These are phyloP conservation scores for Apodemia mormo DNA, from an alignment of 2,888 invertebrate species.

Conservation along the genomic window DNA sequence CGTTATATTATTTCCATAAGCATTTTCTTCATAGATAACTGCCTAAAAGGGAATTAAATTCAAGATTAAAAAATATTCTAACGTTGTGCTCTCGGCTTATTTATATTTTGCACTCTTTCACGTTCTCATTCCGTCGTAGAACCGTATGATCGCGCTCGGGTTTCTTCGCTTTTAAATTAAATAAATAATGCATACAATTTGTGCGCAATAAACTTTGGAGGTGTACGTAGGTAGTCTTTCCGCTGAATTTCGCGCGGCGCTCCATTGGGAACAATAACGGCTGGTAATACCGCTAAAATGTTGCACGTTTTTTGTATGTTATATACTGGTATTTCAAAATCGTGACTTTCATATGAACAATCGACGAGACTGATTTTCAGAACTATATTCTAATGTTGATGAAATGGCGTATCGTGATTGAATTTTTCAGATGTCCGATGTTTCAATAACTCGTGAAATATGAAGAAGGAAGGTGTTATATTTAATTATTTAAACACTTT, in stretches of 20 bases:
- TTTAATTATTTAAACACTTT: too few relatives aligned
- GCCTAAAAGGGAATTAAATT: conserved; percentile 1
- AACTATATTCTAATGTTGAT: too few relatives aligned
- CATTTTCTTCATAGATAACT: neutral
- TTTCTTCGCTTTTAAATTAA: conserved; percentile 81
- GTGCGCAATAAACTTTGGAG: conserved; percentile 76
- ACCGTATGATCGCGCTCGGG: conserved; percentile 65
- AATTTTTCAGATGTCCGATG: too few relatives aligned
- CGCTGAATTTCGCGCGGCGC: conserved; percentile 65
- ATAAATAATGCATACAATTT: conserved; percentile 81
- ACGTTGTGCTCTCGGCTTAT: conserved; percentile 33
- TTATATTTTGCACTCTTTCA: conserved; percentile 49
- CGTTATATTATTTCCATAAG: neutral
- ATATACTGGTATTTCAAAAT: neutral
- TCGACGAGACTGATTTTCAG: too few relatives aligned
- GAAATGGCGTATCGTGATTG: too few relatives aligned
- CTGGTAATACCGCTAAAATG: conserved; percentile 54
- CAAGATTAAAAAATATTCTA: conserved; percentile 15
- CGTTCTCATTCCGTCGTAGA: conserved; percentile 54
- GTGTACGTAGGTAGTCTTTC: conserved; percentile 66
- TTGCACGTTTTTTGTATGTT: conserved; percentile 23
- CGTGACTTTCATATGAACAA: neutral
- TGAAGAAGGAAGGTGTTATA: too few relatives aligned
- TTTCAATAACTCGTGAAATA: too few relatives aligned
- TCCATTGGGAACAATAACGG: conserved; percentile 72